These are phyloP conservation scores for Drosophila tsacasi DNA, from an alignment of 1,140 invertebrate species.

Conservation along the genomic window DNA sequence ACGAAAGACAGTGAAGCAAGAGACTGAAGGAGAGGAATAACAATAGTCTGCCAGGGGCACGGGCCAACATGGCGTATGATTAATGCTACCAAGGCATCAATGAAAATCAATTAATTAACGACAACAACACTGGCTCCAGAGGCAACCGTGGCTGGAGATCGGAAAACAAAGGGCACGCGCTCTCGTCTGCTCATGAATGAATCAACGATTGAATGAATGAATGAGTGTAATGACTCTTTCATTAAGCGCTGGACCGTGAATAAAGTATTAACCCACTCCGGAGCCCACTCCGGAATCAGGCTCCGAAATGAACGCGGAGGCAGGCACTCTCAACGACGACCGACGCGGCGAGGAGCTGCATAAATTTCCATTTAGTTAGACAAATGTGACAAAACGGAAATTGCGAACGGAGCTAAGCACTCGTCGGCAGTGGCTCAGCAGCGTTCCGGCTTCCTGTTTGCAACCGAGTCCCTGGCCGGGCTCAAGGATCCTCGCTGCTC, in stretches of 20 bases:
- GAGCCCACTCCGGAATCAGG: slow-evolving; percentile 11
- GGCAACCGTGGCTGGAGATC: slow-evolving; percentile 3
- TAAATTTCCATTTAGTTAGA: slow-evolving; percentile 83
- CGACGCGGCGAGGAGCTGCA: slow-evolving; percentile 43
- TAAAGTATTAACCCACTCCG: slow-evolving; percentile 68
- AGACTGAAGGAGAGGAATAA: slow-evolving; percentile 16
- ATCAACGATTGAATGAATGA: slow-evolving; percentile 68
- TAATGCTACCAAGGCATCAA: slow-evolving; percentile 57
- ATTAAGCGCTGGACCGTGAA: slow-evolving; percentile 73
- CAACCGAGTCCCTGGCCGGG: slow-evolving; percentile 36
- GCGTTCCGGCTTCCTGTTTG: slow-evolving; percentile 62
- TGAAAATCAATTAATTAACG: slow-evolving; percentile 79
- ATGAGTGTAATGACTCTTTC: slow-evolving; percentile 81
- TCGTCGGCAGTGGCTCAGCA: slow-evolving; percentile 50
- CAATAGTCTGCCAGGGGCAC: slow-evolving; percentile 22
- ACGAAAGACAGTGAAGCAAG: slow-evolving; percentile 5
- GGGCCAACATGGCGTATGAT: slow-evolving; percentile 67
- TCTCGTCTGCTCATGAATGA: slow-evolving; percentile 61
- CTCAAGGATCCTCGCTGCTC: slow-evolving; percentile 42
- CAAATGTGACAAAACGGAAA: slow-evolving; percentile 82
- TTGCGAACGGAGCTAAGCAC: slow-evolving; percentile 70
- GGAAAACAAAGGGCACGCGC: slow-evolving; percentile 48
- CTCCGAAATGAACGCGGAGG: slow-evolving; percentile 1
- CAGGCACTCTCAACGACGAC: neutral
- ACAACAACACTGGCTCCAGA: slow-evolving; percentile 34